Evolutionary conservation across 1,140 invertebrate genomes (phyloP).

Genomic region (Aphelinus atriplicis): DNA sequence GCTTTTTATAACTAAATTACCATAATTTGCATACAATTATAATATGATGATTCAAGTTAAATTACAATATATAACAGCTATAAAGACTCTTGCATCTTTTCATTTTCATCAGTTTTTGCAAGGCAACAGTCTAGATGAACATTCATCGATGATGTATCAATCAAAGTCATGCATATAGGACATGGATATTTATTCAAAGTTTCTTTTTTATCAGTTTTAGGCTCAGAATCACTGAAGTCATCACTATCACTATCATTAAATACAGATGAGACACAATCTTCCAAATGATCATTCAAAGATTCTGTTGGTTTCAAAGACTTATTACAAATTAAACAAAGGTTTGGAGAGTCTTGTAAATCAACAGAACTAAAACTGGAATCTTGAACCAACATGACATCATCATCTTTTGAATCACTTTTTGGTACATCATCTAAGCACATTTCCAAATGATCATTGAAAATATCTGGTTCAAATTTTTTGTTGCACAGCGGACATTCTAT

Average conservation of each 20-base stretch:
- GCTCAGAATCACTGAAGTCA: conserved; percentile 16
- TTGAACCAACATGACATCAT: conserved; percentile 36
- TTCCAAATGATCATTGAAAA: conserved; percentile 69
- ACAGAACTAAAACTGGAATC: conserved; percentile 47
- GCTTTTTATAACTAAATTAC: too few relatives aligned
- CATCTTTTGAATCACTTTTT: conserved; percentile 11
- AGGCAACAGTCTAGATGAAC: conserved; percentile 60
- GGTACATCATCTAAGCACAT: conserved; percentile 41
- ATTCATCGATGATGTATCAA: conserved; percentile 56
- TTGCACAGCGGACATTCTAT: conserved; percentile 61
- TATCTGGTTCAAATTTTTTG: conserved; percentile 50
- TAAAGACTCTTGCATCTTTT: background rate
- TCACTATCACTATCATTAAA: conserved; percentile 51
- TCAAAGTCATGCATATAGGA: conserved; percentile 57
- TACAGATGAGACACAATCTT: conserved; percentile 68
- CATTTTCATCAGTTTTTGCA: conserved; percentile 15
- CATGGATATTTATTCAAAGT: conserved; percentile 51
- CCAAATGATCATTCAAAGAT: conserved; percentile 71
- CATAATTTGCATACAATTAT: too few relatives aligned
- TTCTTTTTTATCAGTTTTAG: conserved; percentile 25
- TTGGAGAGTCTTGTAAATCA: conserved; percentile 29
- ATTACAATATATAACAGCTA: too few relatives aligned
- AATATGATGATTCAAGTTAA: too few relatives aligned
- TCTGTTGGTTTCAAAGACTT: conserved; percentile 60
- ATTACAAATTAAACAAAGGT: conserved; percentile 73